phyloP scores from a whole-genome alignment of 1,140 invertebrate species.

The Drosophila bocki region DNA sequence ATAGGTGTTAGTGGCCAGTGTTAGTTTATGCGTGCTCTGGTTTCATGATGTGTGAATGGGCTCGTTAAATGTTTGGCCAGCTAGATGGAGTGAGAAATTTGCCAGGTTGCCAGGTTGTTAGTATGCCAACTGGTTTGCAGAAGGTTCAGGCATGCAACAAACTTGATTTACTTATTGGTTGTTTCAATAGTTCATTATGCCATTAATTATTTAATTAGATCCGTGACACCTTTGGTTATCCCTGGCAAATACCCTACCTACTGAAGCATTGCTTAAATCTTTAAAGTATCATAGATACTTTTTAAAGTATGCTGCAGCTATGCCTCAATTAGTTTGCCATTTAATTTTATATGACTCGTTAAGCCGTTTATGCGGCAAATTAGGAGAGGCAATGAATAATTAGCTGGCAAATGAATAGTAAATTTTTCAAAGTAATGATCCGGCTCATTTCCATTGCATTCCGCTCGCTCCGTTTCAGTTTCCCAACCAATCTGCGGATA shows the following conservation, averaged over 20 bases:
- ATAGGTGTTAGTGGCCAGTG: conserved; percentile 27
- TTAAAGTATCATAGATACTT: background rate
- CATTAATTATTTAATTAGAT: background rate
- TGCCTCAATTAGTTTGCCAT: background rate
- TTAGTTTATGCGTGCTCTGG: conserved; percentile 63
- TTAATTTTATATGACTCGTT: conserved; percentile 6
- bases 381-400: background rate
- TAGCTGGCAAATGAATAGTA: background rate
- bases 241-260: background rate
- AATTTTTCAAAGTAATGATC: conserved; percentile 13
- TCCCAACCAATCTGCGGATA: background rate
- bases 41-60: conserved; percentile 55
- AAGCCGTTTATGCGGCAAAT: background rate
- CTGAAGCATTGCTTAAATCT: background rate
- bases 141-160: conserved; percentile 10
- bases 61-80: conserved; percentile 46
- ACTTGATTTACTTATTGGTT: conserved; percentile 15
- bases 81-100: conserved; percentile 35
- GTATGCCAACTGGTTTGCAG: conserved; percentile 17
- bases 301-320: background rate
- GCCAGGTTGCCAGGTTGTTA: conserved; percentile 22
- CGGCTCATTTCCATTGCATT: conserved; percentile 18
- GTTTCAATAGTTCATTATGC: conserved; percentile 3
- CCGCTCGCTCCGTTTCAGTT: conserved; percentile 11
- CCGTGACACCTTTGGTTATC: background rate